Base-by-base conservation (phyloP, 2,888 invertebrate genomes). In the Bellardia pandia region DNA sequence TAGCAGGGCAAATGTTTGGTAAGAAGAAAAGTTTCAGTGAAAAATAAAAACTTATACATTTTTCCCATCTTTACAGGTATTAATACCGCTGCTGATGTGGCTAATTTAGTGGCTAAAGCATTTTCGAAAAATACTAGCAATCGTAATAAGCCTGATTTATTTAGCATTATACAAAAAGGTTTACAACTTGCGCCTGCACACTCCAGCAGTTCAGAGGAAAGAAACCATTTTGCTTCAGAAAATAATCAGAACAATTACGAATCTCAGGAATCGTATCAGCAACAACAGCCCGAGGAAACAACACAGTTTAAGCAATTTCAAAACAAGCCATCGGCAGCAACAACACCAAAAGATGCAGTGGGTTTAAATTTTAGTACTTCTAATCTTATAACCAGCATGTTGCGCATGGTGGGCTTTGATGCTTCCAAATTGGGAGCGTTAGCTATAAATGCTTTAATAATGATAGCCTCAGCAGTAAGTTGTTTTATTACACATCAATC, bases 381-480 rank as follows among this genome's bases (percentile, higher is more conserved):
- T 0, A 89, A 91, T 86, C 89, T 92, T 85, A 86, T 93, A 51
- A 89, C 90, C 7, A 94, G 94, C 14, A 94, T 97, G 89, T 95
- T 97, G 87, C 94, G 95, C 68, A 93, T 97, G 79, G 94, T 98
- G 89, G 97, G 97, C 30, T 94, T 98, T 75, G 96, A 97, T 92
- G 95, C 96, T 0, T 95, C 95, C 80, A 96, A 97, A 93, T 94
- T 97, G 86, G 96, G 96, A 45, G 97, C 97, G 0, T 96, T 97
- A 58, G 97, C 97, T 14, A 95, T 98, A 16, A 98, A 98, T 92
- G 97, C 96, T 30, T 94, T 97, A 16, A 96, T 98, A 88, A 97
- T 97, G 93, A 95, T 98, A 16, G 97, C 97, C 1, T 97, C 97
- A 94, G 95, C 97, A 96, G 97, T 97, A 93, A 94, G 95, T 93